Percentiles rank a stretch among this genome's conserved stretches.
Conservation (phyloP, 2,797 vertebrate species). For the Microchirus variegatus region DNA sequence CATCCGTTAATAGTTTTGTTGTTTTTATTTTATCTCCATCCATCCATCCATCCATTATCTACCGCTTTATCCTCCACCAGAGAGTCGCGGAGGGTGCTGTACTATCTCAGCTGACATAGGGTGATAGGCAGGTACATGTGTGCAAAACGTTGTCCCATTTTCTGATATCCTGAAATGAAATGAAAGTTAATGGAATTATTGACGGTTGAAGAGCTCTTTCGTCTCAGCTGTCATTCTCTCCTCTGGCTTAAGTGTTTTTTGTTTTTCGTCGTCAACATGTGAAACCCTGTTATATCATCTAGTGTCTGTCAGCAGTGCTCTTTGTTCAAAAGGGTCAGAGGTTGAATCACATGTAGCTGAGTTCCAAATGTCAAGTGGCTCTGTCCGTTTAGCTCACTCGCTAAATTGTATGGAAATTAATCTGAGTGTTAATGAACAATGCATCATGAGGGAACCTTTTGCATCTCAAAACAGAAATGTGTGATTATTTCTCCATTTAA, state of each 20-base stretch:
- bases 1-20: too few relatives aligned
- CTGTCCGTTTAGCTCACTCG: slow-evolving; percentile 22
- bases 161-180: slow-evolving; percentile 10
- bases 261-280: slow-evolving; percentile 24
- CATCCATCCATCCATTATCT: too few relatives aligned
- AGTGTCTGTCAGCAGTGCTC: slow-evolving; percentile 25
- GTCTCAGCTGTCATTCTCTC: background rate
- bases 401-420: slow-evolving; percentile 21
- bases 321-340: slow-evolving; percentile 31
- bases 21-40: too few relatives aligned
- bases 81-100: too few relatives aligned
- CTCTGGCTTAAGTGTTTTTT: slow-evolving; percentile 23
- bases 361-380: slow-evolving; percentile 43
- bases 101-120: too few relatives aligned
- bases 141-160: background rate
- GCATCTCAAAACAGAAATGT: slow-evolving; percentile 17
- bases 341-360: slow-evolving; percentile 26
- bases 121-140: too few relatives aligned
- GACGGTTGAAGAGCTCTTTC: slow-evolving; percentile 32
- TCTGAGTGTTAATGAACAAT: background rate
- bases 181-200: slow-evolving; percentile 36
- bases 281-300: slow-evolving; percentile 49
- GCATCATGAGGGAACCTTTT: background rate
- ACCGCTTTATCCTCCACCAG: too few relatives aligned
- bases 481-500: slow-evolving; percentile 6